These are phyloP conservation scores for Anoura caudifer DNA, from an alignment of 2,113 vertebrate genomes.

Conservation along the genomic window DNA sequence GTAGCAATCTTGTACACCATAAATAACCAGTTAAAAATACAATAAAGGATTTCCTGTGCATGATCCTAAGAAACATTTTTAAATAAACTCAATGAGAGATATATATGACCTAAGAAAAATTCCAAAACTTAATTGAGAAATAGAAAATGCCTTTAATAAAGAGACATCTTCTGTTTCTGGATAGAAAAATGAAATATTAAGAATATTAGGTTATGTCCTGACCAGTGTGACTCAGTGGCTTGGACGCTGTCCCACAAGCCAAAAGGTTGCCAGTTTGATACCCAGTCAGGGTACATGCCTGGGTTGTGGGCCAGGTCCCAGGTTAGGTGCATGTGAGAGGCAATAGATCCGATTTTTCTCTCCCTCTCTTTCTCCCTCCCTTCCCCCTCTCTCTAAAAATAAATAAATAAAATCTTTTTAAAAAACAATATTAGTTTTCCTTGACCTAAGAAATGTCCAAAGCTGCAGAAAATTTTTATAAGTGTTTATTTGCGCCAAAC, in stretches of 20 bases:
- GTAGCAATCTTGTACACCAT: not conserved
- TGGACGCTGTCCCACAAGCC: no score
- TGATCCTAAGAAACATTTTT: slow-evolving; percentile 9
- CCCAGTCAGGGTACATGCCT: no score
- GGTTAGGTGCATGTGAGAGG: no score
- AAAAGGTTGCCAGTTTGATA: no score
- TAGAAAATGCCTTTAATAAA: not conserved
- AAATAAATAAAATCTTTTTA: no score
- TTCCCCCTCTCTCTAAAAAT: no score
- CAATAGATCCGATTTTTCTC: no score
- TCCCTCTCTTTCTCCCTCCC: no score
- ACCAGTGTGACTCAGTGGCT: no score
- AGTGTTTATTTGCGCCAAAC: not conserved
- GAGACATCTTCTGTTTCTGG: not conserved
- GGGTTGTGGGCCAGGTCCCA: no score
- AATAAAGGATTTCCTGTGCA: not conserved
- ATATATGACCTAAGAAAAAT: not conserved
- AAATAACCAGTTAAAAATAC: slow-evolving; percentile 14
- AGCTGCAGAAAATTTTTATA: not conserved
- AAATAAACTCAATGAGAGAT: not conserved
- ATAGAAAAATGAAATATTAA: slow-evolving; percentile 1
- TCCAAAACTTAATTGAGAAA: not conserved
- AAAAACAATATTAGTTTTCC: not conserved
- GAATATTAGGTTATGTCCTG: not conserved
- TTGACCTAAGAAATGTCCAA: not conserved